A percentile compares a stretch with the other conserved stretches of the same genome.
Conservation (phyloP, 2,888 invertebrate species). For the Allolobophora icterica region DNA sequence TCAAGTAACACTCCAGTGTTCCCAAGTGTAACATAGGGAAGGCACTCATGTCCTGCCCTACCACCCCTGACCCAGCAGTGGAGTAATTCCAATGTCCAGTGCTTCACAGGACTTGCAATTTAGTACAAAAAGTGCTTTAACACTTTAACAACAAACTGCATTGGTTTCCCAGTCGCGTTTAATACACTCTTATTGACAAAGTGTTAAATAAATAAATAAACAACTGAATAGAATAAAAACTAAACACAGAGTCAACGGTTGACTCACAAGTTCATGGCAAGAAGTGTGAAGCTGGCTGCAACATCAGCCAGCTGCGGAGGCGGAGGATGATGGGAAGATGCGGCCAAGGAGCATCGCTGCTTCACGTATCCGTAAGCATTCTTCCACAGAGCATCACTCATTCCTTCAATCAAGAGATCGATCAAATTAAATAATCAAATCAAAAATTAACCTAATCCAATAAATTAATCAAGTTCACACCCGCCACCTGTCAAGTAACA, state of each 20-base stretch:
- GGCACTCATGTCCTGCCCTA: background rate
- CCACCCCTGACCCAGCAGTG: no score
- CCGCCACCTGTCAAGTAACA: no score
- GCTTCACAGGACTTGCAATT: background rate
- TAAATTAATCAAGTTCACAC: background rate
- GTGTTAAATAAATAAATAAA: no score
- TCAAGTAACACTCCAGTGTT: no score
- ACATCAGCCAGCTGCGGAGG: slow-evolving; percentile 55
- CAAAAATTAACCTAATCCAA: background rate
- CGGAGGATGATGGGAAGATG: slow-evolving; percentile 44
- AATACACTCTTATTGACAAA: no score
- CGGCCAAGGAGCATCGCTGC: slow-evolving; percentile 53
- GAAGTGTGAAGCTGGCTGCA: slow-evolving; percentile 54
- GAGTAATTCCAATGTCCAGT: no score
- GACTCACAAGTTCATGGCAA: slow-evolving; percentile 52
- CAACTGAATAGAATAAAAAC: no score
- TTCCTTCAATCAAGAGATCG: slow-evolving; percentile 42
- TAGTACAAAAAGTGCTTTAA: no score
- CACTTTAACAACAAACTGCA: no score
- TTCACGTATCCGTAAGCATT: slow-evolving; percentile 52
- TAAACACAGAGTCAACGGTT: background rate
- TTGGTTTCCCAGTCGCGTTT: no score
- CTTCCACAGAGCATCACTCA: slow-evolving; percentile 51
- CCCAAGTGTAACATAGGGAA: no score
- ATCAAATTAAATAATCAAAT: background rate